phyloP scores from a whole-genome alignment of 2,797 vertebrate species.

The Kryptopterus vitreolus region DNA sequence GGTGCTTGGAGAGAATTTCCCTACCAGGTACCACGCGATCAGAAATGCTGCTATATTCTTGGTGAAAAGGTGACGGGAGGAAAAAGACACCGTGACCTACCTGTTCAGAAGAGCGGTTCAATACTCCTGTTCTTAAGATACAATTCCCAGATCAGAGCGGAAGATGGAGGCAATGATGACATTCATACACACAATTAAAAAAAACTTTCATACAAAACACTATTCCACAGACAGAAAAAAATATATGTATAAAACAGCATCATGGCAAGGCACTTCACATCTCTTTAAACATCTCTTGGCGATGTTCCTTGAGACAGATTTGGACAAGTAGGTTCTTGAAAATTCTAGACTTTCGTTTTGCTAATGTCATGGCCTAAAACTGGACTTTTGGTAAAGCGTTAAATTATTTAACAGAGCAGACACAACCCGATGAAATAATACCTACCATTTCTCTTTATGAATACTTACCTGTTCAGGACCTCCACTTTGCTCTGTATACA shows the following conservation, averaged over 20 bases:
- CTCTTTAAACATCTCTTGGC: background rate
- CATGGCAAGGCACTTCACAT: slow-evolving; percentile 44
- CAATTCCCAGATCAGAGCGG: slow-evolving; percentile 60
- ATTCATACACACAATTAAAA: slow-evolving; percentile 44
- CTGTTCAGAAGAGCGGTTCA: slow-evolving; percentile 65
- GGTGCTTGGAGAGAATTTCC: background rate
- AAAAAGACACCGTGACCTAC: slow-evolving; percentile 71
- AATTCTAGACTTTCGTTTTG: background rate
- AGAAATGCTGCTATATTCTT: slow-evolving; percentile 41
- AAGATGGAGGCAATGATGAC: slow-evolving; percentile 57
- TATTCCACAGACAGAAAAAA: slow-evolving; percentile 23
- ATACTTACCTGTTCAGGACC: slow-evolving; percentile 71
- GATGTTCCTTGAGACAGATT: background rate
- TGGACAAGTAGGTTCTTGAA: background rate
- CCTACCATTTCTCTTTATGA: slow-evolving; percentile 59
- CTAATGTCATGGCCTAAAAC: slow-evolving; percentile 29
- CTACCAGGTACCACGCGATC: slow-evolving; percentile 2
- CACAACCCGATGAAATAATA: slow-evolving; percentile 52
- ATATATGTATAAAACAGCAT: slow-evolving; percentile 17
- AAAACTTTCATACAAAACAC: slow-evolving; percentile 25
- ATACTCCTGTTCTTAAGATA: slow-evolving; percentile 55
- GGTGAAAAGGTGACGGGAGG: slow-evolving; percentile 42
- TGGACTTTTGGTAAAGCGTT: background rate
- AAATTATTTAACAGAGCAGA: background rate
- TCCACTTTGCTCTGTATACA: slow-evolving; percentile 37